These are phyloP conservation scores for Phainopepla nitens DNA, from an alignment of 2,113 vertebrate species.

Conservation along the genomic window DNA sequence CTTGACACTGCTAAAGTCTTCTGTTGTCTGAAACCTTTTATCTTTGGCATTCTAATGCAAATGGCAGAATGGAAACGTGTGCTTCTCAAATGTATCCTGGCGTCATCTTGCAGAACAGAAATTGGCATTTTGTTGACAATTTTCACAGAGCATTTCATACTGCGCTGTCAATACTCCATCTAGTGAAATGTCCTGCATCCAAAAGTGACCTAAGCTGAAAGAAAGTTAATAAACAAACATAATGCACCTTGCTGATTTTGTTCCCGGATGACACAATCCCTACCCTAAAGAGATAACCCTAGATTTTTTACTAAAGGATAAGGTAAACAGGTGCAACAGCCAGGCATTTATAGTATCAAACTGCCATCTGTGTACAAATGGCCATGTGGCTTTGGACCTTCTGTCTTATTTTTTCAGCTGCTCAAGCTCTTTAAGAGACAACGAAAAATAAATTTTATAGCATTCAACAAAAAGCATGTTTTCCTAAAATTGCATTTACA, in stretches of 20 bases:
- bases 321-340: neutral
- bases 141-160: conserved; percentile 54
- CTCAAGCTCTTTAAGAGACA: neutral
- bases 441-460: neutral
- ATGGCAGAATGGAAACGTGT: conserved; percentile 32
- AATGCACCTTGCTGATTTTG: neutral
- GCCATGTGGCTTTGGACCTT: neutral
- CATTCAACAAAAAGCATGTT: neutral
- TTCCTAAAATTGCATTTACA: neutral
- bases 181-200: conserved; percentile 21
- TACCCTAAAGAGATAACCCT: neutral
- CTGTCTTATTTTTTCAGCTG: neutral
- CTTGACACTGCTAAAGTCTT: conserved; percentile 26
- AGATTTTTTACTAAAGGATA: neutral
- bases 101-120: conserved; percentile 24
- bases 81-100: conserved; percentile 18
- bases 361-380: neutral
- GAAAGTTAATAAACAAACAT: conserved; percentile 21
- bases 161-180: conserved; percentile 25
- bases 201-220: neutral
- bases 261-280: neutral
- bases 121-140: conserved; percentile 49
- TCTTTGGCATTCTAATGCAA: conserved; percentile 45
- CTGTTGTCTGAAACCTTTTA: conserved; percentile 53
- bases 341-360: conserved; percentile 1